Evolutionary conservation across 2,797 vertebrate species (phyloP), one percentile per base, ranked within the genome.

Genomic region (Oreonectes daqikongensis): DNA sequence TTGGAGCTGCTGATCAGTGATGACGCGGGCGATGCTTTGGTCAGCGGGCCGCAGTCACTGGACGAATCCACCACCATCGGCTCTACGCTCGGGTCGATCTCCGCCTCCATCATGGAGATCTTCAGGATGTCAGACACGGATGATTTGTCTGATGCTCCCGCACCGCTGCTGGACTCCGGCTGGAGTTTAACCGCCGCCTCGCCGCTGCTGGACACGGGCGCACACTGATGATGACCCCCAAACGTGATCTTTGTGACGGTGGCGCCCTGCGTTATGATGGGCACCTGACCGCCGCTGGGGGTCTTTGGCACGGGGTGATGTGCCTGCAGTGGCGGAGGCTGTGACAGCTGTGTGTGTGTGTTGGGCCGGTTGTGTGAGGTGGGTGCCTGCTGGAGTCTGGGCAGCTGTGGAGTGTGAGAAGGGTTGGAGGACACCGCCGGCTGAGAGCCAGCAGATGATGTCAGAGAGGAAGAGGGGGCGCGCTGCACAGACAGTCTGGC

Each of bases 51-150:
- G 57, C 93, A 88, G 86, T 94, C 93, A 55, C 92, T 91, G 85
- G 94, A 95, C 15, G 96, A 93, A 69, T 97, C 97, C 90, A 94
- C 95, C 88, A 96, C 76, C 88, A 95, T 91, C 78, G 92, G 93
- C 87, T 96, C 98, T 0, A 91, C 84, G 81, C 94, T 93, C 2
- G 96, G 91, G 81, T 96, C 96, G 77, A 95, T 97, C 91, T 97
- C 95, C 26, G 97, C 96, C 92, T 99, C 96, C 95, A 98, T 94
- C 97, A 98, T 94, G 87, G 98, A 98, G 91, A 98, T 98, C 91
- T 96, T 97, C 89, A 98, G 91, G 89, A 96, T 95, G 93, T 99
- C 98, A 0, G 95, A 95, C 87, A 96, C 94, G 0, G 94, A 93
- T 61, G 95, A 85, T 87, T 98, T 97, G 79, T 86, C 90, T 9